These are phyloP conservation scores for Trachops cirrhosus DNA, from an alignment of 2,797 vertebrate genomes.

Conservation along the genomic window DNA sequence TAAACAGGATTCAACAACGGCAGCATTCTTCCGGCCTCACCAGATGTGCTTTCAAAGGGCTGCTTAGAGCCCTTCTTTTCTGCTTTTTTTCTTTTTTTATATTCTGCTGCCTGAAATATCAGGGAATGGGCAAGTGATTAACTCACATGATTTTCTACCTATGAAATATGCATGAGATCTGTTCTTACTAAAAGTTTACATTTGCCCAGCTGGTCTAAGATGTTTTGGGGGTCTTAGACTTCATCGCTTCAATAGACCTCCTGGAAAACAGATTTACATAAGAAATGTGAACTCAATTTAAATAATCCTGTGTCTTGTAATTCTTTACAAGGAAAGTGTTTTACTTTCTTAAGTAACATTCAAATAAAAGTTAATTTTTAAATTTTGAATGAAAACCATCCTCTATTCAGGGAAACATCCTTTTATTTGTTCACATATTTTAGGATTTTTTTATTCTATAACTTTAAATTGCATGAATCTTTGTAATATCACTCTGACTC, in stretches of 20 bases:
- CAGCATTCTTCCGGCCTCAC: conserved; percentile 42
- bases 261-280: conserved; percentile 46
- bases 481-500: background rate
- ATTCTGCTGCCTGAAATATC: conserved; percentile 56
- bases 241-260: conserved; percentile 14
- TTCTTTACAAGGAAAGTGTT: background rate
- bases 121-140: conserved; percentile 67
- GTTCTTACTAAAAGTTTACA: conserved; percentile 43
- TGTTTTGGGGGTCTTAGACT: conserved; percentile 1
- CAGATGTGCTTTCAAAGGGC: conserved; percentile 69
- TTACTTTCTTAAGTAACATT: background rate
- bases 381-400: background rate
- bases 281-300: background rate
- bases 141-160: conserved; percentile 3
- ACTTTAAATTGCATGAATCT: background rate
- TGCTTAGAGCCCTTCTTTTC: conserved; percentile 30
- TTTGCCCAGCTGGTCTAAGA: conserved; percentile 43
- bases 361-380: background rate
- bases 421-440: background rate
- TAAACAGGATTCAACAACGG: conserved; percentile 48
- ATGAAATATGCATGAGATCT: conserved; percentile 68
- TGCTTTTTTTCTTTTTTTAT: conserved; percentile 28
- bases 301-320: background rate
- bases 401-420: background rate
- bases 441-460: background rate